Conservation (phyloP, 2,797 vertebrate genomes). For the Protonibea diacanthus region DNA sequence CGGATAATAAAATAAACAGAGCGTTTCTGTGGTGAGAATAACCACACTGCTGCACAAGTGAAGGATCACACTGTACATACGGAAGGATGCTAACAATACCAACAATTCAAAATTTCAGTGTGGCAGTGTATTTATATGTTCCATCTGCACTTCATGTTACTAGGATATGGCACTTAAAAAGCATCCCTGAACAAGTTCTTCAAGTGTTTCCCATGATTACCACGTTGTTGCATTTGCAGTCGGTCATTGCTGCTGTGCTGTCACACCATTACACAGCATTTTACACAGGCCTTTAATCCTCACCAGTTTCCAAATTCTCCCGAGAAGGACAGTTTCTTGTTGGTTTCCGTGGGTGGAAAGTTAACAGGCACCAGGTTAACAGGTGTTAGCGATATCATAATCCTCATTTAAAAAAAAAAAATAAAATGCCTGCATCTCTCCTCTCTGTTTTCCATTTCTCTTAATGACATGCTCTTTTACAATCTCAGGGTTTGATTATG, state of each 20-base stretch:
- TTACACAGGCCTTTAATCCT: background rate
- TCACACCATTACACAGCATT: background rate
- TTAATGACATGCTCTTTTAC: conserved; percentile 5
- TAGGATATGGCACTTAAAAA: background rate
- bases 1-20: conserved; percentile 21
- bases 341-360: background rate
- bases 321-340: background rate
- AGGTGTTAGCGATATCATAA: background rate
- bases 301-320: background rate
- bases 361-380: background rate
- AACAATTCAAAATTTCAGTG: background rate
- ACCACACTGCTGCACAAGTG: background rate
- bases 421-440: background rate
- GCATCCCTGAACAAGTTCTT: background rate
- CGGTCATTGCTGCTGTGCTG: background rate
- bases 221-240: conserved; percentile 1
- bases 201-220: background rate
- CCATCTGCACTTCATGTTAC: background rate
- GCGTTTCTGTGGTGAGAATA: background rate
- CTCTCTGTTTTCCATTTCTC: background rate
- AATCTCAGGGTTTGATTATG: conserved; percentile 24
- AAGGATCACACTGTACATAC: background rate
- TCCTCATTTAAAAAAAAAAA: background rate
- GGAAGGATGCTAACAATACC: no score
- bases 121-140: background rate